Evolutionary conservation across 1,140 invertebrate genomes (phyloP).

Genomic region (Sitophilus oryzae): DNA sequence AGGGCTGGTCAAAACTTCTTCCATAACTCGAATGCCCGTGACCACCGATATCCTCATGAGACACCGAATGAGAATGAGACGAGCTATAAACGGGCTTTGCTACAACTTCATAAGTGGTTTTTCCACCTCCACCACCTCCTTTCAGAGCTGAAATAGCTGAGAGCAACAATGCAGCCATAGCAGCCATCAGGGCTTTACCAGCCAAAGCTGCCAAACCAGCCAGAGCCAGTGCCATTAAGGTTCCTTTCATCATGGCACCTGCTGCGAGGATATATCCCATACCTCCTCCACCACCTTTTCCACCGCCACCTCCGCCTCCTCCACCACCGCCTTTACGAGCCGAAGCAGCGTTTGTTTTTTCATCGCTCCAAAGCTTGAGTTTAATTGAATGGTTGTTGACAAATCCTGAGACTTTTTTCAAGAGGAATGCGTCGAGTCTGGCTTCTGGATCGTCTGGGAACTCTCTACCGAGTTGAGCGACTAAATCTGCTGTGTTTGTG

Average conservation of each 20-base stretch:
- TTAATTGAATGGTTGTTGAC: slow-evolving; percentile 66
- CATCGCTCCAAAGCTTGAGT: slow-evolving; percentile 59
- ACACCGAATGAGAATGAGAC: slow-evolving; percentile 62
- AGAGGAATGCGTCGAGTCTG: slow-evolving; percentile 63
- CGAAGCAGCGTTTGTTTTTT: slow-evolving; percentile 23
- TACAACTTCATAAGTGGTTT: slow-evolving; percentile 75
- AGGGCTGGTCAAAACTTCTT: slow-evolving; percentile 35
- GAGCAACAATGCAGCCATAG: slow-evolving; percentile 63
- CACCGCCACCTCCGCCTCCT: not conserved
- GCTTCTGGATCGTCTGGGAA: slow-evolving; percentile 69
- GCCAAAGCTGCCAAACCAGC: slow-evolving; percentile 68
- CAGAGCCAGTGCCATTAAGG: slow-evolving; percentile 64
- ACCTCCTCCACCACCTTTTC: slow-evolving; percentile 49
- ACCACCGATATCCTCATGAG: slow-evolving; percentile 47
- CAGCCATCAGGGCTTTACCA: slow-evolving; percentile 77
- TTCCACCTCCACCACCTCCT: slow-evolving; percentile 60
- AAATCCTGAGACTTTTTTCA: slow-evolving; percentile 63
- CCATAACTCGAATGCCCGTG: slow-evolving; percentile 55
- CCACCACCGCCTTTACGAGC: slow-evolving; percentile 32
- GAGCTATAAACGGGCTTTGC: slow-evolving; percentile 70
- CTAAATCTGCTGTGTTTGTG: slow-evolving; percentile 62
- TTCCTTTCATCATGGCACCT: slow-evolving; percentile 62
- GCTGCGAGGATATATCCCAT: slow-evolving; percentile 32
- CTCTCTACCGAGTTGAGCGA: slow-evolving; percentile 61
- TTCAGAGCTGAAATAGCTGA: slow-evolving; percentile 71